Evolutionary conservation across 2,888 invertebrate genomes (phyloP).

Genomic region (Camptogramma bilineatum): DNA sequence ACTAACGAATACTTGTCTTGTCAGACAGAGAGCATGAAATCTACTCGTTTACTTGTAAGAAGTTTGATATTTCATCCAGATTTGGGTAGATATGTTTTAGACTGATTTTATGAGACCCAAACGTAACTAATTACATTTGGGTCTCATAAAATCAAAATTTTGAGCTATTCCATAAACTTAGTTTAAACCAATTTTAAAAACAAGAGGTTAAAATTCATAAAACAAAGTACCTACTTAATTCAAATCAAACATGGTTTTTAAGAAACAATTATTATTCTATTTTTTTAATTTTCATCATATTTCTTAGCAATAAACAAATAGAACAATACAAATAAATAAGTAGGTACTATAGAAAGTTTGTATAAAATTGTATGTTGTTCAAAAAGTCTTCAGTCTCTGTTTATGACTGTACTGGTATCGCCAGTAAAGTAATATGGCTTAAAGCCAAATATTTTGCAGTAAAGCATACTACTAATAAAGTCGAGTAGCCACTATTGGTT

Average conservation of each 20-base stretch:
- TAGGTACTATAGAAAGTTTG: too few relatives aligned
- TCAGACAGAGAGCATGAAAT: conserved; percentile 3
- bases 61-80: neutral
- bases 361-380: neutral
- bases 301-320: neutral
- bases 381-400: neutral
- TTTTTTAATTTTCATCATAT: neutral
- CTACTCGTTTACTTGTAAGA: neutral
- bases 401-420: neutral
- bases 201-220: too few relatives aligned
- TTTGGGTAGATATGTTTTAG: neutral
- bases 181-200: too few relatives aligned
- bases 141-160: too few relatives aligned
- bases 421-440: conserved; percentile 5
- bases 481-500: conserved; percentile 13
- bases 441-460: conserved; percentile 12
- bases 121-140: too few relatives aligned
- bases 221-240: too few relatives aligned
- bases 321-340: neutral
- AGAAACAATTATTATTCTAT: too few relatives aligned
- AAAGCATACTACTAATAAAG: conserved; percentile 4
- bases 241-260: too few relatives aligned
- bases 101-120: too few relatives aligned
- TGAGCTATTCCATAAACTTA: too few relatives aligned
- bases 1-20: conserved; percentile 29